Evolutionary conservation across 2,797 vertebrate species (phyloP).

Genomic region (Arnoldichthys spilopterus): DNA sequence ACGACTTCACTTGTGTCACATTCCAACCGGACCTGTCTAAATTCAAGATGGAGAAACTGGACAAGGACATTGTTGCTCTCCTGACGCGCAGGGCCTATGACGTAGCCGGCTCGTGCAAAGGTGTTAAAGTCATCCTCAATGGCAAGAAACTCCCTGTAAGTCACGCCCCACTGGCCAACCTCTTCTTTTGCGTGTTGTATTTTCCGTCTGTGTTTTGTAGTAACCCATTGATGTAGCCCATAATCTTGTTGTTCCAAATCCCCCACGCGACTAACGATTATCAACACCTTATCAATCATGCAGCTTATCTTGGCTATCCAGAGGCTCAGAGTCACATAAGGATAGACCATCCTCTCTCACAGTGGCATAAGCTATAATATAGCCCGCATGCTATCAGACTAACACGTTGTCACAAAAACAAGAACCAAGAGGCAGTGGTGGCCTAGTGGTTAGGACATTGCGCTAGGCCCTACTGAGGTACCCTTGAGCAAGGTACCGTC

Average conservation of each 20-base stretch:
- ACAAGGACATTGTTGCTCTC: constrained; percentile 93
- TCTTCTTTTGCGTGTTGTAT: neutral
- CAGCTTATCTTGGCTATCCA: constrained; percentile 9
- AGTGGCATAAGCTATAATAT: neutral
- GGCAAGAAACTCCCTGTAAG: constrained; percentile 90
- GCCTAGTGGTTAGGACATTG: too few relatives aligned
- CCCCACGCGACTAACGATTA: neutral
- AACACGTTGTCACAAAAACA: neutral
- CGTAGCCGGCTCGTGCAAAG: constrained; percentile 89
- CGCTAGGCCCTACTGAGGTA: too few relatives aligned
- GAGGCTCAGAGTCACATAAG: constrained; percentile 1
- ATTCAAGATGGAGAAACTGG: constrained; percentile 93
- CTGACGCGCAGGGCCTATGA: constrained; percentile 96
- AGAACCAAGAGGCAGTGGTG: too few relatives aligned
- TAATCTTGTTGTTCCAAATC: neutral
- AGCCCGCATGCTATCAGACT: neutral
- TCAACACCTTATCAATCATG: neutral
- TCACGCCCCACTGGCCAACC: constrained; percentile 38
- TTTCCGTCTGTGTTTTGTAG: neutral
- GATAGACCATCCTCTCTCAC: neutral
- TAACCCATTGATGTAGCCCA: neutral
- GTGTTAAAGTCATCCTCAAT: constrained; percentile 92
- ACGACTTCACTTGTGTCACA: constrained; percentile 94
- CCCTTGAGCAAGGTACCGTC: too few relatives aligned
- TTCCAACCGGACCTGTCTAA: constrained; percentile 94